phyloP scores from a whole-genome alignment of 2,113 vertebrate genomes.

The Rutilus rutilus region DNA sequence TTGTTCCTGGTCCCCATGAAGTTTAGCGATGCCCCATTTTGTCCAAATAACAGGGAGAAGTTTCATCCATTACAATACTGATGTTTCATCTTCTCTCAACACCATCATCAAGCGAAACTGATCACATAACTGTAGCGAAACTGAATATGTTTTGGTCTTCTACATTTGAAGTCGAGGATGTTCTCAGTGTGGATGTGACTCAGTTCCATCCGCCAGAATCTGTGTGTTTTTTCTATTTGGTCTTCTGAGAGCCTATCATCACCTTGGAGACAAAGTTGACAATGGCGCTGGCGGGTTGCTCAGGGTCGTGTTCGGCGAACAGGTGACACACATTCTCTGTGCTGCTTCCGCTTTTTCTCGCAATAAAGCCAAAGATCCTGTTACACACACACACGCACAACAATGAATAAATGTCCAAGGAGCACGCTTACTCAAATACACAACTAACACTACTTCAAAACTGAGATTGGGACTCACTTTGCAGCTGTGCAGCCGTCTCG shows the following conservation, averaged over 20 bases:
- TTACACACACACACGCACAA: conserved; percentile 2
- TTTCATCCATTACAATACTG: not conserved
- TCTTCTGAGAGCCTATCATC: conserved; percentile 94
- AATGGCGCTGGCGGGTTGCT: conserved; percentile 94
- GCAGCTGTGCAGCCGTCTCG: conserved; percentile 81
- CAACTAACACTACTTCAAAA: not conserved
- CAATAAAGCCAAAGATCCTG: conserved; percentile 94
- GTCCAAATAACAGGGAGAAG: not conserved
- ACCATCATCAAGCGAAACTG: not conserved
- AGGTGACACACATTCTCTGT: conserved; percentile 92
- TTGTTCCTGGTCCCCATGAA: not conserved
- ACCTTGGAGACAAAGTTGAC: conserved; percentile 98
- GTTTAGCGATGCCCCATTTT: not conserved
- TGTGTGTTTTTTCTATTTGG: conserved; percentile 65
- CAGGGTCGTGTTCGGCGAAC: conserved; percentile 93
- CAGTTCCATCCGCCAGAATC: not conserved
- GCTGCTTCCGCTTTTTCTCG: conserved; percentile 88
- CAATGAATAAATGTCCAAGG: not conserved
- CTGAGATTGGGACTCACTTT: conserved; percentile 80
- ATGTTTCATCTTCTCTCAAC: not conserved
- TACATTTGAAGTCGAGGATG: not conserved
- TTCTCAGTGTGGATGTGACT: not conserved
- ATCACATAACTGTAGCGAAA: not conserved
- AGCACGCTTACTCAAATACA: not conserved
- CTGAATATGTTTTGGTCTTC: not conserved